Percentiles rank a stretch among this genome's conserved stretches.
These are phyloP conservation scores for Jaculus jaculus DNA, from an alignment of 2,113 vertebrate species.

Conservation along the genomic window DNA sequence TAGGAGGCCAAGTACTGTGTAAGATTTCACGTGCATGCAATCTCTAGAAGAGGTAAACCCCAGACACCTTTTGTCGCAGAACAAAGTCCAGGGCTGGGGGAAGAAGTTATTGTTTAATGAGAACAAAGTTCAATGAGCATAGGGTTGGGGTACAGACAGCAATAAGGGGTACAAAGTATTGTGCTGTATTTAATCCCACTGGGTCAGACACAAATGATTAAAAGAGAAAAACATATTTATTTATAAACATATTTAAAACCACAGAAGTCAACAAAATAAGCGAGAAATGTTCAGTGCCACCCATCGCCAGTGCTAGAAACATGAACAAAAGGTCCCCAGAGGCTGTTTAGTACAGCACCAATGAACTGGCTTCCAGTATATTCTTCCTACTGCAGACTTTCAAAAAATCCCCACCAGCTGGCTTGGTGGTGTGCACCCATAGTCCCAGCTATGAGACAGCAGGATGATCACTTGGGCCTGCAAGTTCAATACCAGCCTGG, in stretches of 20 bases:
- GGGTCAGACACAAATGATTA: background rate
- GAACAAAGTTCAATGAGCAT: background rate
- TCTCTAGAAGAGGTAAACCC: background rate
- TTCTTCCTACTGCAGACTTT: background rate
- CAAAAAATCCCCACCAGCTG: background rate
- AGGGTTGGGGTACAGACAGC: background rate
- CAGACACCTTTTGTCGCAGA: background rate
- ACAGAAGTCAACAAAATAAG: background rate
- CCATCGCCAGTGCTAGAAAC: background rate
- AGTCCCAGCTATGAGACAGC: background rate
- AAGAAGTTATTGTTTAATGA: background rate
- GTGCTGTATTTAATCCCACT: background rate
- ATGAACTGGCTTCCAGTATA: background rate
- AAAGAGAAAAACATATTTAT: background rate
- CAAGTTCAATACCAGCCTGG: background rate
- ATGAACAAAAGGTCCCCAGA: background rate
- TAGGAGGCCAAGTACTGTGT: background rate
- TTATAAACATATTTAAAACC: background rate
- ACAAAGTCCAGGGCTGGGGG: background rate
- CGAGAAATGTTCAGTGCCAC: background rate
- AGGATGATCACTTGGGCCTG: background rate
- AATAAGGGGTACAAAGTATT: background rate
- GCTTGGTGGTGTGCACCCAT: background rate
- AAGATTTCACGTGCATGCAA: background rate
- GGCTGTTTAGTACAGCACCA: background rate